Conservation (phyloP, 2,113 vertebrate species). For the Malurus cyaneus region DNA sequence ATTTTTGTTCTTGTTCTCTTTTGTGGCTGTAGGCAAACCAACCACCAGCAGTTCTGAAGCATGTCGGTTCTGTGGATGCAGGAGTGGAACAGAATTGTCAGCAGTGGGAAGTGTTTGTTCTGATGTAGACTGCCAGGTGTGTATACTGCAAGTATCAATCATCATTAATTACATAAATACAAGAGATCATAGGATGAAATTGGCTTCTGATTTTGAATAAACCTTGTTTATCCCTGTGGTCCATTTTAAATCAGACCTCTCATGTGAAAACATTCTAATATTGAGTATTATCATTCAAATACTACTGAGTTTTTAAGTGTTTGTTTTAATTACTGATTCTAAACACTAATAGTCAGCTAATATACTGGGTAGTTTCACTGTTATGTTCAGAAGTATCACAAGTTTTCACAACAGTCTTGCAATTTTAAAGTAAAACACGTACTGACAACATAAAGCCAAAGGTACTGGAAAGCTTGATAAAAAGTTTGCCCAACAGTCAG, state of each 20-base stretch:
- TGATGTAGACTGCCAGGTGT: constrained; percentile 94
- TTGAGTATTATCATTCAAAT: not conserved
- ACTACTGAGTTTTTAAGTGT: not conserved
- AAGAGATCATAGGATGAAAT: not conserved
- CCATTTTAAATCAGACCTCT: not conserved
- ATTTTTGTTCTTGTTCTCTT: not conserved
- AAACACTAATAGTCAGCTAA: not conserved
- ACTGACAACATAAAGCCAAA: not conserved
- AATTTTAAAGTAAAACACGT: not conserved
- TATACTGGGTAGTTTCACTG: not conserved
- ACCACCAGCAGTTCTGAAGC: constrained; percentile 94
- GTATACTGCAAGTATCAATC: not conserved
- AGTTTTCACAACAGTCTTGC: not conserved
- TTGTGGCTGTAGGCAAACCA: constrained; percentile 83
- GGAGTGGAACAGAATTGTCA: constrained; percentile 93
- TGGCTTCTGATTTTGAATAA: not conserved
- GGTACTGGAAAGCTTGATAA: not conserved
- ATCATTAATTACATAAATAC: not conserved
- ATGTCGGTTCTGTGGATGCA: constrained; percentile 95
- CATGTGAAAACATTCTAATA: not conserved
- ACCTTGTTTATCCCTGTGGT: not conserved
- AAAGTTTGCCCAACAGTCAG: not conserved
- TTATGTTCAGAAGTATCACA: not conserved
- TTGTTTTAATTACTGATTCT: not conserved
- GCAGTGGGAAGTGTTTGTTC: constrained; percentile 96